A percentile compares a stretch with the other conserved stretches of the same genome.
Conservation (phyloP, 2,888 invertebrate species). For the Callyntrura guangdongensis region DNA sequence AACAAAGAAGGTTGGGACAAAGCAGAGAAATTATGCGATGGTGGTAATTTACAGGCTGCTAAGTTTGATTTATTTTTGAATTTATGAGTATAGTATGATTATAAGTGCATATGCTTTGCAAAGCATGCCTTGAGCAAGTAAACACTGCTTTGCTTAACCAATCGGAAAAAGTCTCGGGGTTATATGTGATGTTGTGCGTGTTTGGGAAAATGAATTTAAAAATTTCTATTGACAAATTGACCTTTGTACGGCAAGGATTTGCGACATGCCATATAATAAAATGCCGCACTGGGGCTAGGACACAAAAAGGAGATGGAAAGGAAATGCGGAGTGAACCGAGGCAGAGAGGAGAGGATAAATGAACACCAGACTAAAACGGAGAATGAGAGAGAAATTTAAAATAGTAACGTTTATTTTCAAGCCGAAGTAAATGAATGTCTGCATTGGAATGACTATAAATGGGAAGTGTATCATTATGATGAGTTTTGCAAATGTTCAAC, state of each 20-base stretch:
- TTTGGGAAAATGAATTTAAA: slow-evolving; percentile 11
- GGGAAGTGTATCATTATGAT: no score
- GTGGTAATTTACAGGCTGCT: background rate
- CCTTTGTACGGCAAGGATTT: background rate
- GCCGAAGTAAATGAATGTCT: no score
- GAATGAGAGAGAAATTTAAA: no score
- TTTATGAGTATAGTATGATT: slow-evolving; percentile 23
- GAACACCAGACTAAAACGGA: no score
- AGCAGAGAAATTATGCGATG: background rate
- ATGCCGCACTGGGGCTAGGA: no score
- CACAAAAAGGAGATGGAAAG: no score
- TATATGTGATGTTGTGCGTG: slow-evolving; percentile 6
- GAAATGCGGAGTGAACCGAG: no score
- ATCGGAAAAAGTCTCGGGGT: background rate
- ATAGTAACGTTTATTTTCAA: no score
- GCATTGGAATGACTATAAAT: no score
- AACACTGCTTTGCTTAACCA: background rate
- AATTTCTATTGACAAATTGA: slow-evolving; percentile 25
- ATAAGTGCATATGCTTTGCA: background rate
- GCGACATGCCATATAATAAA: no score
- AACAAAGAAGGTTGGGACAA: slow-evolving; percentile 14
- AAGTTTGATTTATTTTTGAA: slow-evolving; percentile 21
- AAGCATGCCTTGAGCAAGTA: background rate
- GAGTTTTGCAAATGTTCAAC: no score
- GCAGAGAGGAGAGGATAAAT: no score